phyloP scores from a whole-genome alignment of 2,797 vertebrate species.

The Hippocampus kuda region DNA sequence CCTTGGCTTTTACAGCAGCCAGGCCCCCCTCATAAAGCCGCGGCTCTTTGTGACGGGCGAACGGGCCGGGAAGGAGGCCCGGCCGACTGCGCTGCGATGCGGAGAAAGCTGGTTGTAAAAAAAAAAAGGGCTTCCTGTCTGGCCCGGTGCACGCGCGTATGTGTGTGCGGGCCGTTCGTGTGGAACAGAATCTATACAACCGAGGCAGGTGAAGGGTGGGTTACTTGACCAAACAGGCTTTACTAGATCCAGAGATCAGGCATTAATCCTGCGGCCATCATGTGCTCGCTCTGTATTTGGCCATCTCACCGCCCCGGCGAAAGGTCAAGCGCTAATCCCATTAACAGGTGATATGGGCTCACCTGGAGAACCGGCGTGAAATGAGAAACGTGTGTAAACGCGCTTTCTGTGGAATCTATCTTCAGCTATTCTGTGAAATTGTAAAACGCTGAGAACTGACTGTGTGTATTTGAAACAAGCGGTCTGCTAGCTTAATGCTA shows the following conservation, averaged over 20 bases:
- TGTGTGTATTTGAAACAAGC: too few relatives aligned
- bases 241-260: constrained; percentile 44
- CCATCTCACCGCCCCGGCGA: constrained; percentile 18
- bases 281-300: constrained; percentile 40
- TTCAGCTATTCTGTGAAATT: neutral
- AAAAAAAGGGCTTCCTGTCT: constrained; percentile 21
- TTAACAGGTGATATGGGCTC: constrained; percentile 35
- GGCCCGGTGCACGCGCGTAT: constrained; percentile 7
- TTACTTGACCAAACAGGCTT: constrained; percentile 44
- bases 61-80: constrained; percentile 9
- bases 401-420: neutral
- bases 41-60: constrained; percentile 54
- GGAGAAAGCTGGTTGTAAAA: constrained; percentile 52
- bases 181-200: constrained; percentile 1
- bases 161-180: neutral
- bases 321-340: constrained; percentile 41
- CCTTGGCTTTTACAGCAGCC: constrained; percentile 55
- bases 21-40: constrained; percentile 58
- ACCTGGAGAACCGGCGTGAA: constrained; percentile 18
- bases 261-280: constrained; percentile 47
- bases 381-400: neutral
- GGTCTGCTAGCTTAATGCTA: too few relatives aligned
- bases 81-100: constrained; percentile 41
- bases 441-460: too few relatives aligned
- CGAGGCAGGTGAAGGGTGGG: constrained; percentile 23